These are phyloP conservation scores for Drosophila littoralis DNA, from an alignment of 1,140 invertebrate species.

Conservation along the genomic window DNA sequence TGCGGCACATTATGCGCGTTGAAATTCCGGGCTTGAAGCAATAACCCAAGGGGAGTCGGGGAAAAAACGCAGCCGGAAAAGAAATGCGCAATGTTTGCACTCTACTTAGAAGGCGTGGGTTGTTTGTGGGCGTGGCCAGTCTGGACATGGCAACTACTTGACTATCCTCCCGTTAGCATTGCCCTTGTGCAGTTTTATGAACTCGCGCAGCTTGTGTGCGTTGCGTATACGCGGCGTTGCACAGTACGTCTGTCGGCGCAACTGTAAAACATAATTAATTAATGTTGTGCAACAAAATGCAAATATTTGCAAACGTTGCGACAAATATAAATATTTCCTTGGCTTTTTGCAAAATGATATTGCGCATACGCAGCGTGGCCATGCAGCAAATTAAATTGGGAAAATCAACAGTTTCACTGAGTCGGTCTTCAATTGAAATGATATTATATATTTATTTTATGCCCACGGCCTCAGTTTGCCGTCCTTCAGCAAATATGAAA, in stretches of 20 bases:
- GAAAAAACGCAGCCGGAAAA: constrained; percentile 65
- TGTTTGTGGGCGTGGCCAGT: constrained; percentile 26
- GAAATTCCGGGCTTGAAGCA: constrained; percentile 69
- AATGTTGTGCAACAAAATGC: constrained; percentile 63
- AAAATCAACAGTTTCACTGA: constrained; percentile 25
- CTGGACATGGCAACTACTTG: constrained; percentile 42
- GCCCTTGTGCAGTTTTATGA: constrained; percentile 54
- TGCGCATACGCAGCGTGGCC: constrained; percentile 48
- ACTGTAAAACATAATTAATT: constrained; percentile 62
- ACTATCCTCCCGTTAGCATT: constrained; percentile 31
- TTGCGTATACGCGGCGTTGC: constrained; percentile 33
- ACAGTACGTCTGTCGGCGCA: background rate
- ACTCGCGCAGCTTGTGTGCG: constrained; percentile 38
- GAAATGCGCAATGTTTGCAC: constrained; percentile 73
- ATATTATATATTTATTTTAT: constrained; percentile 50
- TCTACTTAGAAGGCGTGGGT: constrained; percentile 14
- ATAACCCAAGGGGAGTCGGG: constrained; percentile 25
- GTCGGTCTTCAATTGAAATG: constrained; percentile 47
- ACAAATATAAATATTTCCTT: constrained; percentile 57
- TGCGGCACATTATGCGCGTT: constrained; percentile 81
- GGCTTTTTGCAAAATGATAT: constrained; percentile 36
- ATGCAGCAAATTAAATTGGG: constrained; percentile 38
- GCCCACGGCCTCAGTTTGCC: constrained; percentile 22
- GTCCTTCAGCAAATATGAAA: background rate
- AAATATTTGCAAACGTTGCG: constrained; percentile 43